Conservation (phyloP, 2,797 vertebrate genomes). For the Crypturellus tataupa region DNA sequence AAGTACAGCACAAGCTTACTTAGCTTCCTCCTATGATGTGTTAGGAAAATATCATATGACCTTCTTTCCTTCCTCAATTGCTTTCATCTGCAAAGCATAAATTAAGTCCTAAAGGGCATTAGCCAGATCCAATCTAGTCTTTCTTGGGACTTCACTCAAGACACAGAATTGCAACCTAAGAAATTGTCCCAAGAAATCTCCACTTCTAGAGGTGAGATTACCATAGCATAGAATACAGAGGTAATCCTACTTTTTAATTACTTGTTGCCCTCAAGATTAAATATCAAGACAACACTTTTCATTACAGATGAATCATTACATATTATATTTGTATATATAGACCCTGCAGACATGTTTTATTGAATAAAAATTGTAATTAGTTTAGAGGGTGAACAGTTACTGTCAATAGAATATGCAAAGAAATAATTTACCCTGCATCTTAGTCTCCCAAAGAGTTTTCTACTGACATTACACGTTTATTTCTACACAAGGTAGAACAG, state of each 20-base stretch:
- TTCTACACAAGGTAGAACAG: not conserved
- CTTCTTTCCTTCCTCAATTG: conserved; percentile 23
- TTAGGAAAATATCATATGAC: conserved; percentile 50
- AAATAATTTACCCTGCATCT: not conserved
- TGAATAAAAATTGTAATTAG: not conserved
- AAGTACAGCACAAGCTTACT: conserved; percentile 27
- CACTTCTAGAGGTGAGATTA: not conserved
- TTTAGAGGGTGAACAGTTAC: not conserved
- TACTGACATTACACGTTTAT: not conserved
- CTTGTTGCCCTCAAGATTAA: not conserved
- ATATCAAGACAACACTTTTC: not conserved
- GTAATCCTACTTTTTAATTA: not conserved
- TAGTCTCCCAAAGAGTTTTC: not conserved
- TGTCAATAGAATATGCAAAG: not conserved
- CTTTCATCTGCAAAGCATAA: conserved; percentile 78
- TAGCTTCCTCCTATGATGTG: conserved; percentile 40
- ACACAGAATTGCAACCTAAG: not conserved
- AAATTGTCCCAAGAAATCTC: not conserved
- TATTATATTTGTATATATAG: not conserved
- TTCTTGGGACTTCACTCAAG: conserved; percentile 52
- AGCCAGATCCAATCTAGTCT: conserved; percentile 48
- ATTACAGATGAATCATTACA: not conserved
- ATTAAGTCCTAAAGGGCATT: conserved; percentile 59
- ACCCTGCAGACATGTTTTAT: not conserved
- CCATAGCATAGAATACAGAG: not conserved